Conservation (phyloP, 2,888 invertebrate genomes). For the Agriopis aurantiaria region DNA sequence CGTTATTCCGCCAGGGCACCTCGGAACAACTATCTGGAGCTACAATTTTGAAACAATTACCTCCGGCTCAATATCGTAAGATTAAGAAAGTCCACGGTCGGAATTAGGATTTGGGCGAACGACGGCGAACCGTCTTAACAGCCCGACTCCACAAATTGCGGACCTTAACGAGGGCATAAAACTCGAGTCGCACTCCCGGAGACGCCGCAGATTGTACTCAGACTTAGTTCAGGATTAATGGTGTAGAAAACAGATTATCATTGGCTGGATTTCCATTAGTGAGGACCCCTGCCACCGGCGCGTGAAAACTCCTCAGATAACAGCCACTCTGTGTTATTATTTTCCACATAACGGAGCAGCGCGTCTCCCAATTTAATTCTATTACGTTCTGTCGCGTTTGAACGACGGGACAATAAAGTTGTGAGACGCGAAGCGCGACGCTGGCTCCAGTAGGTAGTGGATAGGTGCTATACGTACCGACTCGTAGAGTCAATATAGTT, state of each 20-base stretch:
- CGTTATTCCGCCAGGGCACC: slow-evolving; percentile 46
- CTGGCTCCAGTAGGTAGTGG: slow-evolving; percentile 10
- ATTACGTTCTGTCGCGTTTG: slow-evolving; percentile 84
- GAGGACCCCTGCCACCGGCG: slow-evolving; percentile 83
- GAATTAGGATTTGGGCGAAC: slow-evolving; percentile 82
- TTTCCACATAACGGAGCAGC: slow-evolving; percentile 84
- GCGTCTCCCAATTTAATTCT: slow-evolving; percentile 85
- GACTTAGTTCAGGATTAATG: slow-evolving; percentile 87
- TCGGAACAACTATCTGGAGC: slow-evolving; percentile 64
- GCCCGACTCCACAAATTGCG: slow-evolving; percentile 86
- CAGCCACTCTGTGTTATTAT: slow-evolving; percentile 83
- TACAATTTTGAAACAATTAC: slow-evolving; percentile 86
- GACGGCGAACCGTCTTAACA: slow-evolving; percentile 80
- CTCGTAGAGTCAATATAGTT: slow-evolving; percentile 47
- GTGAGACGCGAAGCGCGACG: slow-evolving; percentile 66
- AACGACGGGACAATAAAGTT: slow-evolving; percentile 83
- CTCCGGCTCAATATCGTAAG: slow-evolving; percentile 83
- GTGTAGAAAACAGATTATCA: slow-evolving; percentile 88
- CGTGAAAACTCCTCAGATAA: slow-evolving; percentile 83
- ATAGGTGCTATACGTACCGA: slow-evolving; percentile 25
- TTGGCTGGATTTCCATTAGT: slow-evolving; percentile 85
- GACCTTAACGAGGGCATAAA: slow-evolving; percentile 86
- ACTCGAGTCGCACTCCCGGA: slow-evolving; percentile 81
- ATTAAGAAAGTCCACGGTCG: slow-evolving; percentile 85
- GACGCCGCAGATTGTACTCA: slow-evolving; percentile 85